Conservation (phyloP, 2,888 invertebrate species). For the Cabera pusaria region DNA sequence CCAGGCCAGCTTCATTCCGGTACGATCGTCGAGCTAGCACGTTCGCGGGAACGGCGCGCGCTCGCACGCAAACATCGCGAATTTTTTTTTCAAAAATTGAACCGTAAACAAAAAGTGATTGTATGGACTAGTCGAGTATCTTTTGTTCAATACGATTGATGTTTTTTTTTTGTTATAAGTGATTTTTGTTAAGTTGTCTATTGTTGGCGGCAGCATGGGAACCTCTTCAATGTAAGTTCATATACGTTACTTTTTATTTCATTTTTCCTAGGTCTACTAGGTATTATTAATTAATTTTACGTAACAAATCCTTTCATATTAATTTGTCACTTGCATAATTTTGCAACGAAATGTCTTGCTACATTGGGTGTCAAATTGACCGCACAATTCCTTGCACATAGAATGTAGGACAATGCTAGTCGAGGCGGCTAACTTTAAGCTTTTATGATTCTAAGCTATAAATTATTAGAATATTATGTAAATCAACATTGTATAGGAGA, state of each 20-base stretch:
- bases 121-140: constrained; percentile 41
- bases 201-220: constrained; percentile 64
- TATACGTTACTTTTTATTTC: no score
- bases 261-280: no score
- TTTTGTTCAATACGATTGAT: constrained; percentile 42
- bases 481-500: no score
- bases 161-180: constrained; percentile 58
- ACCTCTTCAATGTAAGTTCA: constrained; percentile 68
- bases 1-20: constrained; percentile 68
- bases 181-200: constrained; percentile 50
- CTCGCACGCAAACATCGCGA: constrained; percentile 47
- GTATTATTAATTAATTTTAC: constrained; percentile 4
- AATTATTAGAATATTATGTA: no score
- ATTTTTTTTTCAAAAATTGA: constrained; percentile 34
- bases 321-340: constrained; percentile 19
- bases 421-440: no score
- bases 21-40: constrained; percentile 59
- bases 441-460: no score
- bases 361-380: constrained; percentile 40
- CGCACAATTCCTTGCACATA: constrained; percentile 52
- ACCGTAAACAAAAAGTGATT: constrained; percentile 42
- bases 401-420: constrained; percentile 69
- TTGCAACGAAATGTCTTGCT: constrained; percentile 27
- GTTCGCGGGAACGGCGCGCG: constrained; percentile 65
- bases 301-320: constrained; percentile 15